These are phyloP conservation scores for Trigoniulus corallinus DNA, from an alignment of 1,140 invertebrate species.

Conservation along the genomic window DNA sequence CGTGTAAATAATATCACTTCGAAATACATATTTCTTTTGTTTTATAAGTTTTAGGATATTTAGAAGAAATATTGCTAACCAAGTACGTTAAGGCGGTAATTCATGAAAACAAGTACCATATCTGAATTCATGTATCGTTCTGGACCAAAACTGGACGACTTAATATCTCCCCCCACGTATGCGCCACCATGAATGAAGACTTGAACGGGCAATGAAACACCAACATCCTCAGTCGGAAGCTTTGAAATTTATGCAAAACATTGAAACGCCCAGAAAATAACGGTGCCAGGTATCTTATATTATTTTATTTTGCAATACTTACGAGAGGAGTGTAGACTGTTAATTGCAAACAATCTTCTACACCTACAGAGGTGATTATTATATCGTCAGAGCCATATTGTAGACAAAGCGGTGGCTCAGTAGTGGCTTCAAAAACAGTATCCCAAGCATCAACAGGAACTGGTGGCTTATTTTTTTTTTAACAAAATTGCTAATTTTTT, in stretches of 20 bases:
- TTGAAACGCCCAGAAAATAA: no score
- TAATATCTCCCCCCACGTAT: conserved; percentile 31
- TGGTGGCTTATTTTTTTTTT: background rate
- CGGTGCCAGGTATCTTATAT: no score
- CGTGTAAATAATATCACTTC: background rate
- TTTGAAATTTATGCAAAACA: background rate
- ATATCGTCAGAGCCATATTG: no score
- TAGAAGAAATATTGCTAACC: conserved; percentile 24
- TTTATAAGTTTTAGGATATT: background rate
- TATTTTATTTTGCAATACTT: background rate
- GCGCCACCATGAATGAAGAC: conserved; percentile 36
- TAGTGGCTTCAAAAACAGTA: background rate
- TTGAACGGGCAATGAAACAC: conserved; percentile 27
- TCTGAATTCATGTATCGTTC: conserved; percentile 32
- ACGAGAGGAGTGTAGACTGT: background rate
- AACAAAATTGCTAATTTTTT: no score
- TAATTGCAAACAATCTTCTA: background rate
- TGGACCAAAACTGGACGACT: conserved; percentile 24
- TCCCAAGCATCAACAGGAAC: background rate
- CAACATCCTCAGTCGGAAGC: background rate
- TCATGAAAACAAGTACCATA: conserved; percentile 43
- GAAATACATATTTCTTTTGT: background rate
- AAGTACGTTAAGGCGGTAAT: conserved; percentile 43
- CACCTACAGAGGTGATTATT: background rate
- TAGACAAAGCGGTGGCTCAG: background rate